Conservation (phyloP, 2,797 vertebrate species). For the Acipenser transmontanus region DNA sequence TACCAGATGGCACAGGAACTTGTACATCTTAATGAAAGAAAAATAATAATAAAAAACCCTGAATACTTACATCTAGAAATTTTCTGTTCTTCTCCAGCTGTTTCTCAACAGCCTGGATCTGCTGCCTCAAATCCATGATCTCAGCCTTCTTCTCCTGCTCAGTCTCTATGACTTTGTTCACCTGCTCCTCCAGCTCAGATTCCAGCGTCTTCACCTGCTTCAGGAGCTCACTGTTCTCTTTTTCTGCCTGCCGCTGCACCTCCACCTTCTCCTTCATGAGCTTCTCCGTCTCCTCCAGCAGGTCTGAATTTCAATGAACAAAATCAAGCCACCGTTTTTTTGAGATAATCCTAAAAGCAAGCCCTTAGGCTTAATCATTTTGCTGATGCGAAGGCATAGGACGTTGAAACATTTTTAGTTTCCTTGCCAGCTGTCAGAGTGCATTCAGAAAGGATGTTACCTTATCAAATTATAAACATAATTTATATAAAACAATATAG, state of each 20-base stretch:
- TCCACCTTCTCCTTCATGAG: slow-evolving; percentile 95
- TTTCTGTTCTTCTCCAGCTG: slow-evolving; percentile 90
- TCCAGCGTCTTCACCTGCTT: slow-evolving; percentile 85
- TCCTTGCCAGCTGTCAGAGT: too few species aligned
- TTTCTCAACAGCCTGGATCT: slow-evolving; percentile 88
- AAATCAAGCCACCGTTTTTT: too few species aligned
- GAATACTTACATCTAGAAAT: slow-evolving; percentile 84
- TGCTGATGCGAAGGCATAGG: too few species aligned
- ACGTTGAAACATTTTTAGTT: too few species aligned
- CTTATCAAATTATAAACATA: too few species aligned
- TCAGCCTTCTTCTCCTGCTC: slow-evolving; percentile 74
- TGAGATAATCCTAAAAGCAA: too few species aligned
- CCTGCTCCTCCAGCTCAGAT: slow-evolving; percentile 87
- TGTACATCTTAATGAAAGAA: too few species aligned
- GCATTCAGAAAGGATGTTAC: too few species aligned
- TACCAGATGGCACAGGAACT: too few species aligned
- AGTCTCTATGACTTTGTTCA: slow-evolving; percentile 73
- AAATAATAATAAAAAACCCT: neutral
- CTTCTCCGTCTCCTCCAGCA: slow-evolving; percentile 93
- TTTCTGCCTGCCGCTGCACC: slow-evolving; percentile 91
- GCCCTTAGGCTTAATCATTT: too few species aligned
- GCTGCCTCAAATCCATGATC: slow-evolving; percentile 75
- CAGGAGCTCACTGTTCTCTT: slow-evolving; percentile 77
- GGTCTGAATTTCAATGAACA: slow-evolving; percentile 53
- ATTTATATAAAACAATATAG: too few species aligned